phyloP scores from a whole-genome alignment of 53 echinoderm and acorn worm species.

The Patiria pectinifera region DNA sequence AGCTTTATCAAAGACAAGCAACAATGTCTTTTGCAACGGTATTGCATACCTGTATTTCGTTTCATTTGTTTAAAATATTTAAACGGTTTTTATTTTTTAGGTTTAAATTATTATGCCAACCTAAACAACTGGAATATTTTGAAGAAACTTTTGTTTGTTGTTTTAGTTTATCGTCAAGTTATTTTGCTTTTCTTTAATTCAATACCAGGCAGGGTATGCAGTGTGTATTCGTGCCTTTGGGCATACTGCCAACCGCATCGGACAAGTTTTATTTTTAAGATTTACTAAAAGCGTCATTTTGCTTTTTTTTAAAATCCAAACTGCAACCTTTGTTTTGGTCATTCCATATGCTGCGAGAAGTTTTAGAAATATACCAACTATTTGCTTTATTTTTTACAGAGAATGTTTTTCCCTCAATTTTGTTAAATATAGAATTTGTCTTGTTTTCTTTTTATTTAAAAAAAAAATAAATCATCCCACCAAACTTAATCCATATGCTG shows the following conservation, averaged over 20 bases:
- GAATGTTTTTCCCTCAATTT: background rate
- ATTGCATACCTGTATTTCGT: background rate
- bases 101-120: constrained; percentile 44
- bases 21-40: background rate
- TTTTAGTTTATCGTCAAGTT: background rate
- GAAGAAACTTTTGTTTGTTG: constrained; percentile 1
- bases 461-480: too few species aligned
- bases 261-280: background rate
- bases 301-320: background rate
- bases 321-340: background rate
- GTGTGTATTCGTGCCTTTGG: background rate
- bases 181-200: background rate
- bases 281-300: background rate
- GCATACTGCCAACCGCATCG: background rate
- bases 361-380: background rate
- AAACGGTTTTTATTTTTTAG: background rate
- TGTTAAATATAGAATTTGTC: too few species aligned
- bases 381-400: background rate
- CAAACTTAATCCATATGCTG: too few species aligned
- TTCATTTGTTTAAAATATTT: background rate
- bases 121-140: constrained; percentile 51
- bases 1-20: background rate
- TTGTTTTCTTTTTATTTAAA: background rate
- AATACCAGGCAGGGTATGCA: background rate
- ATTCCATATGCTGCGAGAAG: background rate